Evolutionary conservation across 2,113 vertebrate genomes (phyloP).

Genomic region (Myodes glareolus): DNA sequence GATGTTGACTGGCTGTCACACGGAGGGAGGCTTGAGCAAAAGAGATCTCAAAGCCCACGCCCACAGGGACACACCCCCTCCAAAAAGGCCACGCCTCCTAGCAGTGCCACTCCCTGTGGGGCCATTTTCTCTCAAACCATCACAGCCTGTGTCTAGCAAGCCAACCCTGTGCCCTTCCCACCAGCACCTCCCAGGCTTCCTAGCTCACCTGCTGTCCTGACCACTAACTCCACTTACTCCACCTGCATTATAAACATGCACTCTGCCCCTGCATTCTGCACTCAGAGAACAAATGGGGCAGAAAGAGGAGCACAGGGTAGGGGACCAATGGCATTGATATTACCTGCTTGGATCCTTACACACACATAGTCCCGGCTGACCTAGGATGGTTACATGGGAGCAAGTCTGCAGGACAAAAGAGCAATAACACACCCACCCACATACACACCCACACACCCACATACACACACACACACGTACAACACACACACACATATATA

Average conservation of each 20-base stretch:
- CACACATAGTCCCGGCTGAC: background rate
- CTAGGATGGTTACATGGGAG: accelerated
- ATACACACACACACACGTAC: background rate
- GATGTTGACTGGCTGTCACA: background rate
- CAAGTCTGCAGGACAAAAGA: background rate
- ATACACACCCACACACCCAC: no score
- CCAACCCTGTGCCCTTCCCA: accelerated
- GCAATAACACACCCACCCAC: background rate
- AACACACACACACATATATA: no score
- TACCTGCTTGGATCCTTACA: background rate
- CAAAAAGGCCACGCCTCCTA: background rate
- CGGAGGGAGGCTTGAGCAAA: background rate
- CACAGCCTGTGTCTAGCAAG: background rate
- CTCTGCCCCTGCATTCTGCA: no score
- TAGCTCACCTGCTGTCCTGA: background rate
- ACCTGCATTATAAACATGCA: background rate
- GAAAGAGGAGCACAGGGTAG: accelerated
- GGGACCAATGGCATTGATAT: background rate
- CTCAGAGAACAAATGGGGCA: background rate
- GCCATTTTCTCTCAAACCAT: background rate
- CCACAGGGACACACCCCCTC: background rate
- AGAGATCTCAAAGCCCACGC: background rate
- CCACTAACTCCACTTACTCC: no score
- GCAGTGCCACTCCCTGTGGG: background rate
- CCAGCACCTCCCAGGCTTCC: background rate